Conservation (phyloP, 2,888 invertebrate genomes). For the Melolontha melolontha region DNA sequence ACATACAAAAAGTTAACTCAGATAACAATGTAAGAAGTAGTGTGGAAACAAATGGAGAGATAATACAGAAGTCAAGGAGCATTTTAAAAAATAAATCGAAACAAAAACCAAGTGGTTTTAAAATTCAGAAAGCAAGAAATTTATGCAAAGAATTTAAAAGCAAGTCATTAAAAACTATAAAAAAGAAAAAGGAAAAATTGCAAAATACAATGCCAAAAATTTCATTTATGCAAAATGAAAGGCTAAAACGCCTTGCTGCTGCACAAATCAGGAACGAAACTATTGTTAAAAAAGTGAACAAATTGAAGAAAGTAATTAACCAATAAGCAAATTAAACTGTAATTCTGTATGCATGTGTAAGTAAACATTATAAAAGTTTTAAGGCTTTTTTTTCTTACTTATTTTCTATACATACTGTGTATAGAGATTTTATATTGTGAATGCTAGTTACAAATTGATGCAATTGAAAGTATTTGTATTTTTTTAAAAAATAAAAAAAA, state of each 20-base stretch:
- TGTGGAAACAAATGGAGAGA: no score
- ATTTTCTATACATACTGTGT: no score
- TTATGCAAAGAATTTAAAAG: not conserved
- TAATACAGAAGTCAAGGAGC: not conserved
- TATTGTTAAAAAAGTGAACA: constrained; percentile 16
- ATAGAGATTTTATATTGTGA: no score
- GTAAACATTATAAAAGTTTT: no score
- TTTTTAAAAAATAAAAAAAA: no score
- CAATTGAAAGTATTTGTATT: no score
- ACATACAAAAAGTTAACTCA: no score
- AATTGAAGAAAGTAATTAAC: not conserved
- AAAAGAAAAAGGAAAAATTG: constrained; percentile 3
- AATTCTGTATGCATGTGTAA: no score
- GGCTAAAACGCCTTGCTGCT: constrained; percentile 24
- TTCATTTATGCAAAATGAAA: constrained; percentile 33
- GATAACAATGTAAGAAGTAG: no score
- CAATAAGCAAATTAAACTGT: not conserved
- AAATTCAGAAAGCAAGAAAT: not conserved
- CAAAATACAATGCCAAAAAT: constrained; percentile 3
- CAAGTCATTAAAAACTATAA: constrained; percentile 12
- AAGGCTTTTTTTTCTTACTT: no score
- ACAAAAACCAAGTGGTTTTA: not conserved
- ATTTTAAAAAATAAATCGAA: not conserved
- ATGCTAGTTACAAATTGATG: no score
- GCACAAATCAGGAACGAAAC: constrained; percentile 3